Evolutionary conservation across 2,113 vertebrate species (phyloP).

Genomic region (Tonatia bakeri): DNA sequence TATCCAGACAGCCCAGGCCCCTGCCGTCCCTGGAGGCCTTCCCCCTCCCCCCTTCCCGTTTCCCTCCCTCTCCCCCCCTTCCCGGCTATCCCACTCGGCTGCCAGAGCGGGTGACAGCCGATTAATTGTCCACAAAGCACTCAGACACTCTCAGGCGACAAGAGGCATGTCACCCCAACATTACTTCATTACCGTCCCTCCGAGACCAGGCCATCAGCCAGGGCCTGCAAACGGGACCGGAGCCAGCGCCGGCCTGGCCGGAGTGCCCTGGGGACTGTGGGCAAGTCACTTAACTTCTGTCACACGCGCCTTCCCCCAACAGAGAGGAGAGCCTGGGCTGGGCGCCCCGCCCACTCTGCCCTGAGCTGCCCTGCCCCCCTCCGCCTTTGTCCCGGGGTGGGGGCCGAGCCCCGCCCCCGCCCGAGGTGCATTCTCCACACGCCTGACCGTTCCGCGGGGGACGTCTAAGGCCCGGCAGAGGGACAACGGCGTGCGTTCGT

Average conservation of each 20-base stretch:
- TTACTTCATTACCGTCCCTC: constrained; percentile 63
- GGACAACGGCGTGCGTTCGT: accelerated
- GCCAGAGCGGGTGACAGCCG: not conserved
- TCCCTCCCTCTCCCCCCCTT: no score
- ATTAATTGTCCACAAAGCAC: constrained; percentile 73
- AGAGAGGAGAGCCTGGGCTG: not conserved
- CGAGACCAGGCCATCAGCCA: constrained; percentile 18
- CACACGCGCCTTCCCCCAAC: not conserved
- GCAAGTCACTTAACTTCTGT: constrained; percentile 34
- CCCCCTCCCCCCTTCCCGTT: no score
- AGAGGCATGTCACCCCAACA: constrained; percentile 35
- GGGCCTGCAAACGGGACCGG: not conserved
- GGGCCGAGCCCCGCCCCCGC: not conserved
- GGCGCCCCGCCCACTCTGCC: accelerated
- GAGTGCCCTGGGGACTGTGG: not conserved
- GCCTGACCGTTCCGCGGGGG: accelerated
- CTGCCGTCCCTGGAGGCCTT: not conserved
- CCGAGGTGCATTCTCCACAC: not conserved
- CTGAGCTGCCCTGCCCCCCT: accelerated
- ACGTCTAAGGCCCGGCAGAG: accelerated
- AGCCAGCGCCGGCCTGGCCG: not conserved
- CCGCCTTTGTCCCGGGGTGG: not conserved
- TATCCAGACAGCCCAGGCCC: not conserved
- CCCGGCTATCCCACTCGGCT: not conserved
- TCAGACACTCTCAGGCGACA: constrained; percentile 72